Conservation (phyloP, 2,113 vertebrate species). For the Agapornis roseicollis region DNA sequence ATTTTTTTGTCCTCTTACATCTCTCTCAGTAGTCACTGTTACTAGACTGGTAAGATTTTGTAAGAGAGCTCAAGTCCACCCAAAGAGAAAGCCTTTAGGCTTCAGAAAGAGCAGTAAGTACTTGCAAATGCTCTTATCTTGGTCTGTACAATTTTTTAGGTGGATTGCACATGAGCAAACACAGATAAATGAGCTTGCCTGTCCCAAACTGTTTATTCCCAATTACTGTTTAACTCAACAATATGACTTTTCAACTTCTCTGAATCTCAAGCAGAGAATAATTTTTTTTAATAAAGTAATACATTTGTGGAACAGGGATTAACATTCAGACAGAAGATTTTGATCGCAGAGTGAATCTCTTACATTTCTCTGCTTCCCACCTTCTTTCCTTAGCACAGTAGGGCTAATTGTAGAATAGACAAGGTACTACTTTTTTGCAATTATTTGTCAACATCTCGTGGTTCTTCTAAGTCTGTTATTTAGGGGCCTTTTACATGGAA, state of each 20-base stretch:
- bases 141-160: neutral
- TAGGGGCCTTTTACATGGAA: neutral
- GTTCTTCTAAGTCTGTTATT: slow-evolving; percentile 47
- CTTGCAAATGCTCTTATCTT: neutral
- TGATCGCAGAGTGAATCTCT: neutral
- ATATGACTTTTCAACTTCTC: neutral
- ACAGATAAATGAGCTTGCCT: neutral
- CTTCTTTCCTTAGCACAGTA: neutral
- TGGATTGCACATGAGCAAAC: neutral
- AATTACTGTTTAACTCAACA: neutral
- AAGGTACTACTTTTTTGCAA: neutral
- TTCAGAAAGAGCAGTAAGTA: neutral
- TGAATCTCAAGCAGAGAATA: neutral
- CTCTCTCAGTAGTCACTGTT: neutral
- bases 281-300: neutral
- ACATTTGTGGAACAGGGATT: neutral
- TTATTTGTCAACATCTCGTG: neutral
- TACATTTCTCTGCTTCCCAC: neutral
- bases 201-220: neutral
- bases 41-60: neutral
- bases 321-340: neutral
- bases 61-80: neutral
- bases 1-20: neutral
- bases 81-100: neutral
- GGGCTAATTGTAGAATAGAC: neutral